These are phyloP conservation scores for Desmodus rotundus DNA, from an alignment of 2,113 vertebrate genomes.

Conservation along the genomic window DNA sequence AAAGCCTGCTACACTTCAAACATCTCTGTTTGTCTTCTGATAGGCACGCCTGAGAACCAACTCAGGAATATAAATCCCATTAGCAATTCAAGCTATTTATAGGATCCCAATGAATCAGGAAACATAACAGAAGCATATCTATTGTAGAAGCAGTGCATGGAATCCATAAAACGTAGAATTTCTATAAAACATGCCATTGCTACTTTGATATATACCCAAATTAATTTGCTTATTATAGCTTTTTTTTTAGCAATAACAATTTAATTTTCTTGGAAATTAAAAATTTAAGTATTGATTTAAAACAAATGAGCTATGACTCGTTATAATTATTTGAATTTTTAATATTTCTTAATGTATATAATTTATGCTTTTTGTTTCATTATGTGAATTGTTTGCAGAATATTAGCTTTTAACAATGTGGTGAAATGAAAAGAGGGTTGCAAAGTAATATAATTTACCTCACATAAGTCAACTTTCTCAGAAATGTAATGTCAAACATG, in stretches of 20 bases:
- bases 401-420: not conserved
- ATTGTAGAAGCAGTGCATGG: not conserved
- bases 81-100: conserved; percentile 15
- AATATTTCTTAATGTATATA: conserved; percentile 6
- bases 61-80: not conserved
- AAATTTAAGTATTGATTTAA: conserved; percentile 7
- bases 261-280: conserved; percentile 46
- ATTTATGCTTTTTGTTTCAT: conserved; percentile 15
- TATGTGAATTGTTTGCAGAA: conserved; percentile 9
- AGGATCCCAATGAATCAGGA: not conserved
- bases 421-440: not conserved
- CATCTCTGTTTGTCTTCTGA: not conserved
- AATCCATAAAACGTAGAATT: conserved; percentile 38
- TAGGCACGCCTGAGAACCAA: not conserved
- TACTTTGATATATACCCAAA: not conserved
- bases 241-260: conserved; percentile 34
- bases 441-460: conserved; percentile 7
- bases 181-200: not conserved
- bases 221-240: not conserved
- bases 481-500: not conserved
- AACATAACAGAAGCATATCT: not conserved
- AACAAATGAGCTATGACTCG: conserved; percentile 23
- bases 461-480: conserved; percentile 16
- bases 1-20: not conserved
- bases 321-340: conserved; percentile 34